Percentiles rank a stretch among this genome's conserved stretches.
Conservation (phyloP, 2,888 invertebrate genomes). For the Cryptocephalus primarius region DNA sequence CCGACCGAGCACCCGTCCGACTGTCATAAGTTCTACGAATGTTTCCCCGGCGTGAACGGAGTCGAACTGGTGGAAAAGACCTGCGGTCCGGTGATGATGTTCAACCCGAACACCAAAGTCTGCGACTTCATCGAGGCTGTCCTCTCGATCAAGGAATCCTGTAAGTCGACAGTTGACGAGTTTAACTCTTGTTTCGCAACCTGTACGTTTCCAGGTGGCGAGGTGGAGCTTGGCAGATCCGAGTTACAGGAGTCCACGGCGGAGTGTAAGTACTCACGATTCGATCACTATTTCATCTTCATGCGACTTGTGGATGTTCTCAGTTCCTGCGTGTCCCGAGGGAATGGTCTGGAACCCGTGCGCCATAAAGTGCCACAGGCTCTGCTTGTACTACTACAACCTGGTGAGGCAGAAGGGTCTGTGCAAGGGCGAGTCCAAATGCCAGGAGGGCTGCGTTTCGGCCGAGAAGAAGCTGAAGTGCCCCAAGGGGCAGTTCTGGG, state of each 20-base stretch:
- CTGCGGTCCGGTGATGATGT: conserved; percentile 54
- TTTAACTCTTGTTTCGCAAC: too few relatives aligned
- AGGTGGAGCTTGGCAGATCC: too few relatives aligned
- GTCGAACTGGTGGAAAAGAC: conserved; percentile 46
- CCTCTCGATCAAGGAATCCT: conserved; percentile 47
- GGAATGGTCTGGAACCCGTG: conserved; percentile 56
- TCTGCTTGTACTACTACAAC: conserved; percentile 56
- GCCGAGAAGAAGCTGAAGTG: conserved; percentile 37
- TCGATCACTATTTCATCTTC: too few relatives aligned
- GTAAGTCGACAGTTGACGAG: neutral
- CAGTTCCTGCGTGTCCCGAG: conserved; percentile 22
- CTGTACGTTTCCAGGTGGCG: too few relatives aligned
- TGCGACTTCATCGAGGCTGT: conserved; percentile 43
- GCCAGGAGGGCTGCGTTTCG: conserved; percentile 29
- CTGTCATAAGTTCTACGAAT: conserved; percentile 62
- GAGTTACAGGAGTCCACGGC: too few relatives aligned
- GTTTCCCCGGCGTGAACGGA: conserved; percentile 38
- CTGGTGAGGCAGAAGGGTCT: conserved; percentile 32
- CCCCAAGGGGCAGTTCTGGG: conserved; percentile 50
- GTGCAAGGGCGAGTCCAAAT: conserved; percentile 38
- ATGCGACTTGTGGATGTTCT: too few relatives aligned
- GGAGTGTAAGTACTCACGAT: too few relatives aligned
- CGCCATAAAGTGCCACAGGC: conserved; percentile 57
- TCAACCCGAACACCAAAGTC: conserved; percentile 50
- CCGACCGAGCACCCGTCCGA: conserved; percentile 51